Evolutionary conservation across 2,888 invertebrate species (phyloP).

Genomic region (Augiades crinisus): DNA sequence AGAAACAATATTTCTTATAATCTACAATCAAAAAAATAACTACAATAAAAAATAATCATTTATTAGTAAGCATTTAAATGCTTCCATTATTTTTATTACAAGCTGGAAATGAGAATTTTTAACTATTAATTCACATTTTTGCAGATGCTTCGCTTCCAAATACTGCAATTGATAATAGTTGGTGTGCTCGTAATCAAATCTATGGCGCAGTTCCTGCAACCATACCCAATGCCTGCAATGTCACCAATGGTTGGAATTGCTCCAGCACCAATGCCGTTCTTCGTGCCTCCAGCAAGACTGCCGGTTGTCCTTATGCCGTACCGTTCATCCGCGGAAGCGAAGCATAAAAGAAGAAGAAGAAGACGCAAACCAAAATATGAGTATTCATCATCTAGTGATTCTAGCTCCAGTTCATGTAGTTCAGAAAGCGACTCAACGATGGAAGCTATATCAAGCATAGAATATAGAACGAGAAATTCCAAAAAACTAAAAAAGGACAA

Average conservation of each 20-base stretch:
- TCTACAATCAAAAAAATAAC: too few relatives aligned
- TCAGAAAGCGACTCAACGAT: constrained; percentile 34
- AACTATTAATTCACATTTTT: neutral
- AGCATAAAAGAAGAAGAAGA: constrained; percentile 35
- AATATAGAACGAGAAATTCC: constrained; percentile 28
- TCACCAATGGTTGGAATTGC: constrained; percentile 35
- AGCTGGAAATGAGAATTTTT: neutral
- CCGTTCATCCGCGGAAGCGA: constrained; percentile 37
- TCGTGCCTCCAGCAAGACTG: constrained; percentile 45
- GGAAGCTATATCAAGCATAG: constrained; percentile 32
- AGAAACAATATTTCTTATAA: too few relatives aligned
- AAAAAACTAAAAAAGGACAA: constrained; percentile 6
- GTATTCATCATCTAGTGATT: neutral
- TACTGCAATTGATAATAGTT: constrained; percentile 27
- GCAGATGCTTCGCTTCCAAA: constrained; percentile 39
- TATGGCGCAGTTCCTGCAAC: constrained; percentile 12
- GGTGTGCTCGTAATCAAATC: neutral
- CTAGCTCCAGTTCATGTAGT: constrained; percentile 25
- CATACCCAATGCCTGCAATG: constrained; percentile 31
- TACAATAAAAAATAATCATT: neutral
- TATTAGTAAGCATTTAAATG: neutral
- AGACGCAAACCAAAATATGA: constrained; percentile 34
- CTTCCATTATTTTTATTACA: neutral
- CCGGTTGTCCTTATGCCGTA: constrained; percentile 66
- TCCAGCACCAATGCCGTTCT: constrained; percentile 32